These are phyloP conservation scores for Podilymbus podiceps DNA, from an alignment of 2,113 vertebrate species.

Conservation along the genomic window DNA sequence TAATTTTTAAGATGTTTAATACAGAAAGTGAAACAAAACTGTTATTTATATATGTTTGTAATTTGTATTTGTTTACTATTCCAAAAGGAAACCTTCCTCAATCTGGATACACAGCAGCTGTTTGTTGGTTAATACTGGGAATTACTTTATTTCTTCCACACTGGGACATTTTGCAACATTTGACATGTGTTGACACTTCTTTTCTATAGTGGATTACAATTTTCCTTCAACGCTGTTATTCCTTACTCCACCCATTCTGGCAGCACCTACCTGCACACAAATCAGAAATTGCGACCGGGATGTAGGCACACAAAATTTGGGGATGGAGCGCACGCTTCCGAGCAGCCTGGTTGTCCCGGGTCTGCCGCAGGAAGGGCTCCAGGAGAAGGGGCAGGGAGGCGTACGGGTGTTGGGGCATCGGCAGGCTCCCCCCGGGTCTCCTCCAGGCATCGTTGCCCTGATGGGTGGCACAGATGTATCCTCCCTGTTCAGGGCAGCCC, in stretches of 20 bases:
- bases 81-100: neutral
- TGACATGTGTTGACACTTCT: slow-evolving; percentile 40
- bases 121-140: slow-evolving; percentile 5
- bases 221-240: slow-evolving; percentile 6
- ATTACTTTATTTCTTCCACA: slow-evolving; percentile 32
- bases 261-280: neutral
- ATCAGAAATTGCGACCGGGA: neutral
- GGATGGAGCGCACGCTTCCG: fast-evolving
- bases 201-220: slow-evolving; percentile 1
- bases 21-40: neutral
- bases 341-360: neutral
- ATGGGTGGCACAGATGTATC: neutral
- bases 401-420: neutral
- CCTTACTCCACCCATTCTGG: slow-evolving; percentile 21
- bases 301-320: neutral
- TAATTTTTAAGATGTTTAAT: neutral
- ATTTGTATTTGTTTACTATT: neutral
- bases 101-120: neutral
- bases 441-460: neutral
- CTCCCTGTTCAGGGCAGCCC: neutral
- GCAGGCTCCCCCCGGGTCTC: fast-evolving
- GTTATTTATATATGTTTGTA: neutral
- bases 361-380: neutral
- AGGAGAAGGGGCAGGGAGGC: neutral
- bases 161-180: slow-evolving; percentile 30